phyloP scores from a whole-genome alignment of 2,797 vertebrate genomes.

The Cetoscarus ocellatus region DNA sequence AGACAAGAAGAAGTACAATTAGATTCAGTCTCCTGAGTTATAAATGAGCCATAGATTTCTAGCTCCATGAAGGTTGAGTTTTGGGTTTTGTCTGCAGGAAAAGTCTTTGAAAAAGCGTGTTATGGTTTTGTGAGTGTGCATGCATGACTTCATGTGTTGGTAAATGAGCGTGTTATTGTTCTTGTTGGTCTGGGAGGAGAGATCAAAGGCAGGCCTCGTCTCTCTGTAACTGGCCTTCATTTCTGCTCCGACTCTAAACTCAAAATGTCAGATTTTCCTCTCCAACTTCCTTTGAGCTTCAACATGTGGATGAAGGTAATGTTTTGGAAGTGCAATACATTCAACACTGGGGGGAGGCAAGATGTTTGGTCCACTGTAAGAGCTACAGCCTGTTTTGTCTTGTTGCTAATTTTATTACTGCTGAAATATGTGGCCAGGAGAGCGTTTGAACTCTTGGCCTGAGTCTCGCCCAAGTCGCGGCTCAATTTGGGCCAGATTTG shows the following conservation, averaged over 20 bases:
- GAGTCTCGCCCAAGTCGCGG: constrained; percentile 46
- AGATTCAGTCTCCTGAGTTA: no score
- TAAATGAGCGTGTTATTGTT: constrained; percentile 64
- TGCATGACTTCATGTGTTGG: constrained; percentile 49
- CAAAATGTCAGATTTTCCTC: constrained; percentile 55
- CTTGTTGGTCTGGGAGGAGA: constrained; percentile 37
- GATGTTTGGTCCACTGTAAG: constrained; percentile 14
- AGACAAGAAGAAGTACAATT: no score
- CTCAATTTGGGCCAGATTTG: constrained; percentile 60
- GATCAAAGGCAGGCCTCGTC: constrained; percentile 62
- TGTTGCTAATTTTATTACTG: constrained; percentile 53
- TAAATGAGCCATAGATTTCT: no score
- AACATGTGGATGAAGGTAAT: constrained; percentile 61
- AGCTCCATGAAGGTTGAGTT: not conserved
- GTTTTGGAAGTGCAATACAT: constrained; percentile 39
- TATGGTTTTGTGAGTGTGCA: constrained; percentile 38
- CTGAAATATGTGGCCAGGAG: constrained; percentile 45
- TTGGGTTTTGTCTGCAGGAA: constrained; percentile 10
- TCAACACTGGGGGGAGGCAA: not conserved
- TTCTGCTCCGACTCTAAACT: constrained; percentile 57
- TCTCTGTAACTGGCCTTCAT: constrained; percentile 57
- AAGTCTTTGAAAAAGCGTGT: constrained; percentile 34
- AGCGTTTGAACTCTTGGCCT: constrained; percentile 65
- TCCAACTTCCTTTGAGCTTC: constrained; percentile 32
- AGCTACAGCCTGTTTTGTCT: constrained; percentile 52